Evolutionary conservation across 2,797 vertebrate genomes (phyloP), one percentile per base, ranked within the genome.

Genomic region (Cossypha caffra): DNA sequence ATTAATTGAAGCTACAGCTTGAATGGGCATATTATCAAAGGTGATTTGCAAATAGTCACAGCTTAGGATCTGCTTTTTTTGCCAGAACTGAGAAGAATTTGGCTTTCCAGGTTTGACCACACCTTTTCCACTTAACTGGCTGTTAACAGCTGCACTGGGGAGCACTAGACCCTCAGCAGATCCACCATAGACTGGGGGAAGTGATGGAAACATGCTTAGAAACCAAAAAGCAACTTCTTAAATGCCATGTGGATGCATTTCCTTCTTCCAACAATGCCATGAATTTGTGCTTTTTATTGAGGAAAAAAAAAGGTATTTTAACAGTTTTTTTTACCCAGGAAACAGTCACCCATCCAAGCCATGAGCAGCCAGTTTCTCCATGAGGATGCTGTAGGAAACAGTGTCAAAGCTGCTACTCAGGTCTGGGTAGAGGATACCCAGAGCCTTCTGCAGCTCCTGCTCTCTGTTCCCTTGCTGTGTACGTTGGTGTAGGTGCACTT

Each of bases 121-220:
- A 51, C 10, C 12, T 58, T 51, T 67, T 28, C 23, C 52, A 24
- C 12, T 43, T 33, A 13, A 24, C 28, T 51, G 62, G 10, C 28
- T 67, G n/a, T 37, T 85, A 58, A 37, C 23, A 58, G 37, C n/a
- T 37, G 18, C 45, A 37, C 43, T 66, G 81, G n/a, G 45, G 26
- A 75, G 61, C 20, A 48, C 7, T 21, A 42, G 31, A 8, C 10
- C 21, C 23, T 26, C 23, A 66, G 17, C 45, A 67, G 18, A 37
- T 51, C 28, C 0, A 0, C 37, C 26, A 26, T 0, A 13, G n/a
- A 23, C 43, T 51, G 19, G 8, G 14, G 19, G 12, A 43, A 43
- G 17, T 37, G 15, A 58, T 50, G 37, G 17, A 74, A 66, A 37
- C 7, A 13, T 43, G 31, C 11, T 50, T 50, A 26, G 43, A 58